Percentiles rank a stretch among this genome's conserved stretches.
phyloP scores from a whole-genome alignment of 2,797 vertebrate genomes.

The Brachymystax lenok region DNA sequence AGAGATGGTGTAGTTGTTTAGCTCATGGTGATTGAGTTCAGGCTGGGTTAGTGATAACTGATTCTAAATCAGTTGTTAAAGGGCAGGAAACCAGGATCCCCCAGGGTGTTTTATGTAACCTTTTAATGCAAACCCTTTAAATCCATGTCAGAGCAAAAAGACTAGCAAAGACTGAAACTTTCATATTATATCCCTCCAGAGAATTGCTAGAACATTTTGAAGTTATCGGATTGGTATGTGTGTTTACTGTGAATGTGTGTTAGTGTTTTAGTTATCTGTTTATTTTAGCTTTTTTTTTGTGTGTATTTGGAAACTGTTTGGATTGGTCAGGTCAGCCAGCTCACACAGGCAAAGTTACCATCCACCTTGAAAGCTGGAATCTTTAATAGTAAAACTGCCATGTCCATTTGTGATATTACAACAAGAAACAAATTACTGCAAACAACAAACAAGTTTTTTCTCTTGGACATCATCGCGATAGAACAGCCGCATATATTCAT shows the following conservation, averaged over 20 bases:
- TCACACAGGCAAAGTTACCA: not conserved
- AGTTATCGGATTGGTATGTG: not conserved
- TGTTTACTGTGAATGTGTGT: slow-evolving; percentile 15
- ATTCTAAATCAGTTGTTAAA: not conserved
- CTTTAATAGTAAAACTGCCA: too few relatives aligned
- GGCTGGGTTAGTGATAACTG: not conserved
- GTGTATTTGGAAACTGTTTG: slow-evolving; percentile 17
- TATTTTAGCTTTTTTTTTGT: not conserved
- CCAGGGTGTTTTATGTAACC: not conserved
- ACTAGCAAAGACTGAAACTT: not conserved
- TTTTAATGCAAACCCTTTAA: not conserved
- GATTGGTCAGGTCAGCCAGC: not conserved
- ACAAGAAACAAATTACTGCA: too few relatives aligned
- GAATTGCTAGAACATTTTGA: not conserved
- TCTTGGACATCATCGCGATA: too few relatives aligned
- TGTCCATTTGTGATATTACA: too few relatives aligned
- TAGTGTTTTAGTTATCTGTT: slow-evolving; percentile 7
- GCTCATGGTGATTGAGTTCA: not conserved
- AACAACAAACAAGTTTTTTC: too few relatives aligned
- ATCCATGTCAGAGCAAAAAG: not conserved
- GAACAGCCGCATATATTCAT: too few relatives aligned
- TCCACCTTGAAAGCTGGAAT: not conserved
- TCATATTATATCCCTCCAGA: not conserved
- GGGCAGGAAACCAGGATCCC: not conserved
- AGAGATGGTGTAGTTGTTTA: not conserved